These are phyloP conservation scores for Atta colombica DNA, from an alignment of 1,140 invertebrate species.

Conservation along the genomic window DNA sequence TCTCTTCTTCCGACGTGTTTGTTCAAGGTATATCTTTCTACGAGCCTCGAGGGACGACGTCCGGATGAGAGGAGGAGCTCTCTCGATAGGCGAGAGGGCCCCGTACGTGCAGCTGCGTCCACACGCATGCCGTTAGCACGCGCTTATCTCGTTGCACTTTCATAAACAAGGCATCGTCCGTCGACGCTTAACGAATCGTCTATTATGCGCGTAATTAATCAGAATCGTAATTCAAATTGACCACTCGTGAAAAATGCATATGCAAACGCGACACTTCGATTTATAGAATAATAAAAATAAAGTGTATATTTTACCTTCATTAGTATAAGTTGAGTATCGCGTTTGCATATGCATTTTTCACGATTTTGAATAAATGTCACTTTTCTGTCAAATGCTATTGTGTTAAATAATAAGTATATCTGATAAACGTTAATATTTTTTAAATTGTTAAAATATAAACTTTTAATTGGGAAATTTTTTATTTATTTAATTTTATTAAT, in stretches of 20 bases:
- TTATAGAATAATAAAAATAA: not conserved
- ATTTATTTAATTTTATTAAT: not conserved
- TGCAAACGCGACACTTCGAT: constrained; percentile 27
- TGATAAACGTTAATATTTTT: not conserved
- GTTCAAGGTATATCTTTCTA: constrained; percentile 78
- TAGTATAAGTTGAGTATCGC: constrained; percentile 2
- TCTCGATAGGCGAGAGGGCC: constrained; percentile 40
- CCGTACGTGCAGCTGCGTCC: constrained; percentile 73
- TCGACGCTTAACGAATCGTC: constrained; percentile 16
- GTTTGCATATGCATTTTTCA: not conserved
- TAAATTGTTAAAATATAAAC: not conserved
- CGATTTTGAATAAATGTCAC: not conserved
- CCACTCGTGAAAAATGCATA: not conserved
- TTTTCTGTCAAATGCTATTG: not conserved
- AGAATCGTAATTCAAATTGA: constrained; percentile 30
- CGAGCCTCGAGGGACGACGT: constrained; percentile 66
- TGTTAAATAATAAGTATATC: not conserved
- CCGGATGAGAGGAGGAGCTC: constrained; percentile 58
- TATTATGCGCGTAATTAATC: constrained; percentile 58
- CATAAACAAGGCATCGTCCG: constrained; percentile 27
- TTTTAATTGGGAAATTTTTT: not conserved
- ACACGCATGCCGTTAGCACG: constrained; percentile 48
- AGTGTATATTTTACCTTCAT: no score
- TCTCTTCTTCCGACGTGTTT: constrained; percentile 75
- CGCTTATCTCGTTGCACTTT: constrained; percentile 44